phyloP scores from a whole-genome alignment of 1,140 invertebrate species.

The Drosophila bocki region DNA sequence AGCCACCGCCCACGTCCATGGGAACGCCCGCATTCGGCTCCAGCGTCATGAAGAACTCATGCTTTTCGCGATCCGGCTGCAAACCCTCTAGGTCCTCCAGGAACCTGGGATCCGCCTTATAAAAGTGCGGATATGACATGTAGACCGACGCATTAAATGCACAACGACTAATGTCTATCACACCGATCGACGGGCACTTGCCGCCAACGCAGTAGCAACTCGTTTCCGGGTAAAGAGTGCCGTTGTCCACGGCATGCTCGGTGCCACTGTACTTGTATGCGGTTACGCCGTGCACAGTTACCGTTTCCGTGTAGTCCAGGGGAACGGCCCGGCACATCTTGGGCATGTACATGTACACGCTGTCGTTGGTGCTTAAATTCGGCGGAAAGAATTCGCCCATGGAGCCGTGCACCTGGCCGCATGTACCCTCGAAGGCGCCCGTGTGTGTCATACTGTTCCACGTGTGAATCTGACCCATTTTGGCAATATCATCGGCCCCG shows the following conservation, averaged over 20 bases:
- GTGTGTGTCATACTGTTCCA: constrained; percentile 90
- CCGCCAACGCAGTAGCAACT: constrained; percentile 89
- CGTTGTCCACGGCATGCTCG: constrained; percentile 87
- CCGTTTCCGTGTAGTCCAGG: constrained; percentile 87
- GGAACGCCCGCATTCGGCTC: constrained; percentile 91
- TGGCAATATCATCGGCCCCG: constrained; percentile 86
- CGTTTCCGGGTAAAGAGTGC: constrained; percentile 87
- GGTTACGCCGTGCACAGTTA: constrained; percentile 86
- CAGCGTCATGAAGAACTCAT: constrained; percentile 89
- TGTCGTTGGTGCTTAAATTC: constrained; percentile 86
- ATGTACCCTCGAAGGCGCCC: constrained; percentile 87
- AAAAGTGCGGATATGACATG: constrained; percentile 95
- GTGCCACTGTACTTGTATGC: constrained; percentile 87
- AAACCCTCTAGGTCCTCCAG: constrained; percentile 89
- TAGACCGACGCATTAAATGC: constrained; percentile 91
- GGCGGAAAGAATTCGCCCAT: constrained; percentile 92
- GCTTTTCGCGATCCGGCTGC: constrained; percentile 88
- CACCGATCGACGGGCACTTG: constrained; percentile 89
- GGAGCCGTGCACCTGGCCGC: constrained; percentile 88
- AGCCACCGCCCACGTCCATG: constrained; percentile 89
- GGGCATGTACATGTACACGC: constrained; percentile 88
- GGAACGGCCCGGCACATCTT: constrained; percentile 89
- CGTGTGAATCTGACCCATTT: constrained; percentile 88
- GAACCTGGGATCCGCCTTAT: constrained; percentile 90
- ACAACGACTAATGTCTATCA: constrained; percentile 89